phyloP scores from a whole-genome alignment of 1,140 invertebrate genomes.

The Bombus polaris region DNA sequence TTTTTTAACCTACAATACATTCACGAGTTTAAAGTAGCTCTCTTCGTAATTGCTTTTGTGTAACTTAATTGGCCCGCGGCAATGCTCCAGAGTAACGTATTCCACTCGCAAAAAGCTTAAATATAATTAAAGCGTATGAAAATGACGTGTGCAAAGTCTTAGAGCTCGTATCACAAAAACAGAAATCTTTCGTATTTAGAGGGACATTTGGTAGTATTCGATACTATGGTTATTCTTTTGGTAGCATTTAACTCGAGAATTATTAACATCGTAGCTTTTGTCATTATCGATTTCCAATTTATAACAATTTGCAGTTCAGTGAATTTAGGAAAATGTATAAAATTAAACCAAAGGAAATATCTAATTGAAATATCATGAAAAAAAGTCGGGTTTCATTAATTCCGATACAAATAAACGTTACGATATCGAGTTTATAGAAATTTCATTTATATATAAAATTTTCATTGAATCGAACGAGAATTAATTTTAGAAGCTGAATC shows the following conservation, averaged over 20 bases:
- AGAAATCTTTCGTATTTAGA: background rate
- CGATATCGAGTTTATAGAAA: background rate
- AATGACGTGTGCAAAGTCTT: background rate
- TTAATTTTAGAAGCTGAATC: conserved; percentile 1
- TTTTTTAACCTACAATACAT: conserved; percentile 9
- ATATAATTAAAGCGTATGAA: conserved; percentile 13
- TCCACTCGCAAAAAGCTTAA: background rate
- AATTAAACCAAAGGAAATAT: background rate
- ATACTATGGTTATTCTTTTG: background rate
- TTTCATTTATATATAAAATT: conserved; percentile 7
- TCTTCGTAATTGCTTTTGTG: conserved; percentile 29
- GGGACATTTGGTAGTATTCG: background rate
- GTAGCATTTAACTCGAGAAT: no score
- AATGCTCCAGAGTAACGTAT: background rate
- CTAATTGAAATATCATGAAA: background rate
- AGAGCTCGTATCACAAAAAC: background rate
- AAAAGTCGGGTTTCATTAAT: background rate
- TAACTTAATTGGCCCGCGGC: conserved; percentile 16
- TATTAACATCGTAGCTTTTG: no score
- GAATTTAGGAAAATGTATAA: background rate
- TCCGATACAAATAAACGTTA: background rate
- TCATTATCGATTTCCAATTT: no score
- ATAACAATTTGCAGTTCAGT: no score
- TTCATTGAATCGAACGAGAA: background rate
- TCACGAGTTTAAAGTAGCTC: conserved; percentile 10